These are phyloP conservation scores for Simalia tracyae DNA, from an alignment of 2,797 vertebrate genomes.

Conservation along the genomic window DNA sequence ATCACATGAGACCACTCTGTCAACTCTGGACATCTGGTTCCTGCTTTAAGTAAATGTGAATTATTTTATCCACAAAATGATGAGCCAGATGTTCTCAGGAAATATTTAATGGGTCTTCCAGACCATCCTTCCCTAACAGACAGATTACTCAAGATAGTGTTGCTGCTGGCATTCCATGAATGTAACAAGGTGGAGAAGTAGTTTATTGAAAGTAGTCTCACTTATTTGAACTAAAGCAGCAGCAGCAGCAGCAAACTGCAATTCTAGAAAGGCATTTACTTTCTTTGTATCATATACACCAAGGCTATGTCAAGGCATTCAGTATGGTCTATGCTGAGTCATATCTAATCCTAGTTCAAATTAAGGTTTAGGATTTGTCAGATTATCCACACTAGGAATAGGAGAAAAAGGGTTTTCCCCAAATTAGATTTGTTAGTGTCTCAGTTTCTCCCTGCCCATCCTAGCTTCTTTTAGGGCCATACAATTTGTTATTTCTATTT, in stretches of 20 bases:
- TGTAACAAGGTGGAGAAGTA: background rate
- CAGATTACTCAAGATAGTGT: background rate
- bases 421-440: background rate
- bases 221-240: background rate
- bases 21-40: background rate
- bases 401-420: background rate
- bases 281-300: background rate
- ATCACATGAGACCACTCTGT: background rate
- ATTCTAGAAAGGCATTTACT: background rate
- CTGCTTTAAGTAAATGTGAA: too few relatives aligned
- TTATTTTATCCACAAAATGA: background rate
- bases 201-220: background rate
- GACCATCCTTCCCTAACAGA: background rate
- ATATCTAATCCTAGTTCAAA: background rate
- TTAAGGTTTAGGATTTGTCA: background rate
- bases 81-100: background rate
- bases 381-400: background rate
- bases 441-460: background rate
- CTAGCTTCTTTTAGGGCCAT: background rate
- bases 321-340: background rate
- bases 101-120: background rate
- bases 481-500: background rate
- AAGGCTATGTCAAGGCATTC: background rate
- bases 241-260: background rate
- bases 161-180: background rate